A percentile compares a stretch with the other conserved stretches of the same genome.
phyloP scores from a whole-genome alignment of 2,797 vertebrate genomes.

The Peromyscus aztecus region DNA sequence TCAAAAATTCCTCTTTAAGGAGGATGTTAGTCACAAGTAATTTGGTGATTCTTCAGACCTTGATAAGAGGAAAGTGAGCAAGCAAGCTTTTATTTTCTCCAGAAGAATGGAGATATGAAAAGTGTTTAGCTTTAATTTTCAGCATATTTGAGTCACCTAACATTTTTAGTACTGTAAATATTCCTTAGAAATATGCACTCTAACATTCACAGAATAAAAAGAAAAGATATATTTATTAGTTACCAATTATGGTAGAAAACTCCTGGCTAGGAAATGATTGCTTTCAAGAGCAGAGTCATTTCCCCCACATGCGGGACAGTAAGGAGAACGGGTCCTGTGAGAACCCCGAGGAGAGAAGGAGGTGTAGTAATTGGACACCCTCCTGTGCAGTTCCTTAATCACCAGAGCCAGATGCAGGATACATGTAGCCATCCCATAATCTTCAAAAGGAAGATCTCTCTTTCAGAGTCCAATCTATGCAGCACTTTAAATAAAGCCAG shows the following conservation, averaged over 20 bases:
- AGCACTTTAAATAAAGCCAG: slow-evolving; percentile 56
- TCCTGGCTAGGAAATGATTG: slow-evolving; percentile 67
- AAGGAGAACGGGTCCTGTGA: slow-evolving; percentile 69
- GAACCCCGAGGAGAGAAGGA: slow-evolving; percentile 75
- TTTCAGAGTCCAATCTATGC: slow-evolving; percentile 36
- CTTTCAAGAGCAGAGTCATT: slow-evolving; percentile 48
- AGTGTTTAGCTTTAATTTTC: not conserved
- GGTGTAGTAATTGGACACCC: slow-evolving; percentile 80
- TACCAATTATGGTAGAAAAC: slow-evolving; percentile 19
- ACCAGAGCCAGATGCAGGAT: slow-evolving; percentile 81
- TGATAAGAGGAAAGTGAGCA: not conserved
- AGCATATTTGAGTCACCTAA: not conserved
- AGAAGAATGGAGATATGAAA: not conserved
- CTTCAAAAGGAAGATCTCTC: slow-evolving; percentile 64
- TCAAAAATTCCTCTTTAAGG: not conserved
- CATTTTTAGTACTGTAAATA: not conserved
- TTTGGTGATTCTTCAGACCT: not conserved
- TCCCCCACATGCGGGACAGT: slow-evolving; percentile 75
- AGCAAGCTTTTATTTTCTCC: not conserved
- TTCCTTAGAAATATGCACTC: not conserved
- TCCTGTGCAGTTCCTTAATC: slow-evolving; percentile 81
- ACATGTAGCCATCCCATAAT: slow-evolving; percentile 73
- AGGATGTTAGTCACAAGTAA: not conserved
- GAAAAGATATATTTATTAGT: slow-evolving; percentile 52
- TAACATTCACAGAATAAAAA: not conserved